These are phyloP conservation scores for Margarornis squamiger DNA, from an alignment of 2,797 vertebrate species.

Conservation along the genomic window DNA sequence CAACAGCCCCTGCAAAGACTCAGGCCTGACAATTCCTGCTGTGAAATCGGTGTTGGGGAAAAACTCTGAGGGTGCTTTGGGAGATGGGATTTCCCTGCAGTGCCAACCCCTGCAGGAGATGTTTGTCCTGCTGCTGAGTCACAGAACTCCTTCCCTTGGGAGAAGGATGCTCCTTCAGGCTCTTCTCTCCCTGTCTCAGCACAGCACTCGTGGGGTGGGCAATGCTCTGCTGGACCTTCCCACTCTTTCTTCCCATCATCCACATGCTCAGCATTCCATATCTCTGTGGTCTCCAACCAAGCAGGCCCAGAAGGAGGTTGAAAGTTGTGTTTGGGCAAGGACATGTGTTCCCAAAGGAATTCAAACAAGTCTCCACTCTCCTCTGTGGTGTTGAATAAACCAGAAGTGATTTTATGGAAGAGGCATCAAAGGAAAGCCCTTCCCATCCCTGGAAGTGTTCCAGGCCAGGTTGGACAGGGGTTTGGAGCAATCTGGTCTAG, in stretches of 20 bases:
- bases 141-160: neutral
- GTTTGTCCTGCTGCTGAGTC: neutral
- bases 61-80: too few relatives aligned
- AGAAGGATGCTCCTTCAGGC: neutral
- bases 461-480: neutral
- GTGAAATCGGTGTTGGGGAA: too few relatives aligned
- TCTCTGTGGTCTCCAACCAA: neutral
- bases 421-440: neutral
- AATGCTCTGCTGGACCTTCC: neutral
- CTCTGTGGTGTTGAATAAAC: neutral
- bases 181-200: too few relatives aligned
- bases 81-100: too few relatives aligned
- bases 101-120: too few relatives aligned
- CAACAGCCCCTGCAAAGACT: too few relatives aligned
- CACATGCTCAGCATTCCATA: neutral
- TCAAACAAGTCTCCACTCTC: neutral
- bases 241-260: neutral
- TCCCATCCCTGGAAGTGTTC: neutral
- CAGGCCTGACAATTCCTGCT: too few relatives aligned
- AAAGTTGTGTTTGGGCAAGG: too few relatives aligned
- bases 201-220: neutral
- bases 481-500: neutral
- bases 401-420: neutral
- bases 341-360: neutral
- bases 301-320: neutral